These are phyloP conservation scores for Labeo calbasu DNA, from an alignment of 2,797 vertebrate species.

Conservation along the genomic window DNA sequence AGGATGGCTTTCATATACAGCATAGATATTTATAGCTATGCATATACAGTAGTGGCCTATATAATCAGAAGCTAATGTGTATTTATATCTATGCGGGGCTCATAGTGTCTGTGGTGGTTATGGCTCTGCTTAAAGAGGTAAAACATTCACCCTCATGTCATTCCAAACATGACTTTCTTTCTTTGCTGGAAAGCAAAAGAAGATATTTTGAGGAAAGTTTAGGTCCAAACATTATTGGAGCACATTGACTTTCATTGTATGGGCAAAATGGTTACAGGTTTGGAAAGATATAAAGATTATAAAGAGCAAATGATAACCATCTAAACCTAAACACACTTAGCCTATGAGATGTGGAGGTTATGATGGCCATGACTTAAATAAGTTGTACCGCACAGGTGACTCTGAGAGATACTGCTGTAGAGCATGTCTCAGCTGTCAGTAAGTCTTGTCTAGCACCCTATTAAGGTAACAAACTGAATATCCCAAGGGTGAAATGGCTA, in stretches of 20 bases:
- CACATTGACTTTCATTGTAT: not conserved
- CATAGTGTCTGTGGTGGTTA: not conserved
- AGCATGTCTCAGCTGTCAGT: slow-evolving; percentile 38
- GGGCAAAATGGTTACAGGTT: not conserved
- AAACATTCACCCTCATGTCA: not conserved
- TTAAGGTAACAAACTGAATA: slow-evolving; percentile 51
- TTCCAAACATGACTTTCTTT: not conserved
- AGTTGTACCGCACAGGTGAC: slow-evolving; percentile 5
- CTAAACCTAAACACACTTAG: not conserved
- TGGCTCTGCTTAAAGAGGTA: no score
- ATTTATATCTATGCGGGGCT: not conserved
- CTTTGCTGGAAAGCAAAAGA: not conserved
- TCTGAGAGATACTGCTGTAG: not conserved
- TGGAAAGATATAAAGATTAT: not conserved
- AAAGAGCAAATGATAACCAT: not conserved
- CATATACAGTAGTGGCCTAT: not conserved
- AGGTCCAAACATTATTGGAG: not conserved
- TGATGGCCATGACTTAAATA: not conserved
- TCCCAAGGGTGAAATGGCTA: slow-evolving; percentile 35
- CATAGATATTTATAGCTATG: no score
- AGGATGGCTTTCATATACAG: not conserved
- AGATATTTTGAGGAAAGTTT: not conserved
- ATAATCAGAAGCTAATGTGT: not conserved
- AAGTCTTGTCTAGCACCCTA: slow-evolving; percentile 46
- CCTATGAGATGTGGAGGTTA: slow-evolving; percentile 3